Evolutionary conservation across 2,797 vertebrate species (phyloP).

Genomic region (Tenualosa ilisha): DNA sequence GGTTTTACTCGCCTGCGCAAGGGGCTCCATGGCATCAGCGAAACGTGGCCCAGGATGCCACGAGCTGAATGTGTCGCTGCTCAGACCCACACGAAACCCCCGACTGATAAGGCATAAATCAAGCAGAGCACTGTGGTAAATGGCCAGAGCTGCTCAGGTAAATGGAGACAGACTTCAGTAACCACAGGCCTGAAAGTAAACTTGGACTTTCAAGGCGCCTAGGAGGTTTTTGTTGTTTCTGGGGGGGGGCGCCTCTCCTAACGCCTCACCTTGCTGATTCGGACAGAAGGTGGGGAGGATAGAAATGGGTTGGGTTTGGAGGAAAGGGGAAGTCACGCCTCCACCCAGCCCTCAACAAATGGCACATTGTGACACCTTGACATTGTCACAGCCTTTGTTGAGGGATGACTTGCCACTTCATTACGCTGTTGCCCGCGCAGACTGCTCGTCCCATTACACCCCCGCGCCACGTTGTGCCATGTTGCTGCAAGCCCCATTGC

Average conservation of each 20-base stretch:
- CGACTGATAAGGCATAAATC: neutral
- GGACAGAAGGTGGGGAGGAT: neutral
- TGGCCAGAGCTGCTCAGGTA: neutral
- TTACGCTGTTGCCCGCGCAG: slow-evolving; percentile 76
- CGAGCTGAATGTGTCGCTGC: slow-evolving; percentile 35
- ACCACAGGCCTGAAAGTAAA: slow-evolving; percentile 8
- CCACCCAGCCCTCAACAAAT: slow-evolving; percentile 71
- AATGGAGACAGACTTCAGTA: neutral
- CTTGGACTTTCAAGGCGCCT: neutral
- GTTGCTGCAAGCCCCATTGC: slow-evolving; percentile 85
- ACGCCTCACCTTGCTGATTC: neutral
- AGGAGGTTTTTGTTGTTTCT: neutral
- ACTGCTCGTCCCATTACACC: slow-evolving; percentile 81
- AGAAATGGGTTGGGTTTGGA: too few species aligned
- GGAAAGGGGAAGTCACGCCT: slow-evolving; percentile 68
- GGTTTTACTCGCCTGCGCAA: neutral
- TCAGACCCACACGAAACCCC: neutral
- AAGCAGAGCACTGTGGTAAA: neutral
- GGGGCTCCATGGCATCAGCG: slow-evolving; percentile 28
- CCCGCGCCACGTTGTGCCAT: slow-evolving; percentile 68
- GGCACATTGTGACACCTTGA: slow-evolving; percentile 76
- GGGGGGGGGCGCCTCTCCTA: neutral
- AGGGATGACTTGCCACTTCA: slow-evolving; percentile 82
- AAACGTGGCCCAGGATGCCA: slow-evolving; percentile 39
- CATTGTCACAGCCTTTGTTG: slow-evolving; percentile 74